These are phyloP conservation scores for Esox niger DNA, from an alignment of 2,113 vertebrate genomes.

Conservation along the genomic window DNA sequence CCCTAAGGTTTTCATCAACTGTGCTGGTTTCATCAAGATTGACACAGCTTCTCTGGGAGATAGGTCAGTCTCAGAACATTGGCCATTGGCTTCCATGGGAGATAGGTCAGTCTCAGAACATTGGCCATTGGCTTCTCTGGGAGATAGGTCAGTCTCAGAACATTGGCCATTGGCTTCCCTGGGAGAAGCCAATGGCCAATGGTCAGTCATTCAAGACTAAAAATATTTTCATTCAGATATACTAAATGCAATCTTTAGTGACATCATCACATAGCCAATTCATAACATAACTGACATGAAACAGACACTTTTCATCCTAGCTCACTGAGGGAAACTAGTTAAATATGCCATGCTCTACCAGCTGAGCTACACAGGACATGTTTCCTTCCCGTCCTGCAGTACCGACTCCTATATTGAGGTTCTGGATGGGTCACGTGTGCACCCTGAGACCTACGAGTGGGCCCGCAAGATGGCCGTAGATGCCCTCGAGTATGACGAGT, in stretches of 20 bases:
- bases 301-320: too few relatives aligned
- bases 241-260: too few relatives aligned
- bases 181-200: slow-evolving; percentile 98
- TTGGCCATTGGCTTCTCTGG: slow-evolving; percentile 80
- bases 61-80: slow-evolving; percentile 70
- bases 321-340: too few relatives aligned
- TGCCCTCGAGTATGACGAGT: slow-evolving; percentile 94
- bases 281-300: too few relatives aligned
- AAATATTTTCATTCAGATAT: too few relatives aligned
- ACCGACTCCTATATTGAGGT: slow-evolving; percentile 99
- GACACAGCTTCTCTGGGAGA: slow-evolving; percentile 95
- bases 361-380: too few relatives aligned
- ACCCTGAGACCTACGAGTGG: slow-evolving; percentile 98
- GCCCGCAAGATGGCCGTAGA: slow-evolving; percentile 98
- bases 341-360: too few relatives aligned
- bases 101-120: slow-evolving; percentile 78
- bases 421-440: slow-evolving; percentile 93
- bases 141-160: slow-evolving; percentile 82
- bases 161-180: slow-evolving; percentile 85
- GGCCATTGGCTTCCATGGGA: slow-evolving; percentile 83
- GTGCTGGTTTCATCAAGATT: slow-evolving; percentile 98
- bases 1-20: slow-evolving; percentile 99
- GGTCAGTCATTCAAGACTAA: slow-evolving; percentile 60
- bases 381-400: slow-evolving; percentile 64
- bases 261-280: too few relatives aligned